These are phyloP conservation scores for Leptobrachium ailaonicum DNA, from an alignment of 2,113 vertebrate species.

Conservation along the genomic window DNA sequence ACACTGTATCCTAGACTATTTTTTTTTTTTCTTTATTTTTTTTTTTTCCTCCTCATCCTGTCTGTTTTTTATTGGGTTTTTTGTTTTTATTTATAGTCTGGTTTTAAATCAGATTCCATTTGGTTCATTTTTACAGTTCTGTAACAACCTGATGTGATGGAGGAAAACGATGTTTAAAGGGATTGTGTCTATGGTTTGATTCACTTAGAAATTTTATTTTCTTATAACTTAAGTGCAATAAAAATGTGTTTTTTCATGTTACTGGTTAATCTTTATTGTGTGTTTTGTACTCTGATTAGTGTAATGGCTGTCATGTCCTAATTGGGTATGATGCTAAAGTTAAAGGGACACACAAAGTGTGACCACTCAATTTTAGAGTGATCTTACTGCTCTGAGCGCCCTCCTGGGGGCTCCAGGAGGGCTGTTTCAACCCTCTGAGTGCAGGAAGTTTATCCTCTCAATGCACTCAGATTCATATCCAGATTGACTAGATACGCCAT, in stretches of 20 bases:
- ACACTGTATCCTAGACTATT: constrained; percentile 99
- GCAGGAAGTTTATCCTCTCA: no score
- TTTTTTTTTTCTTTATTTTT: constrained; percentile 76
- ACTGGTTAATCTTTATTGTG: constrained; percentile 55
- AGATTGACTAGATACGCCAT: no score
- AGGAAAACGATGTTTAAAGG: constrained; percentile 97
- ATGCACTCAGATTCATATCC: no score
- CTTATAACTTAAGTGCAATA: constrained; percentile 99
- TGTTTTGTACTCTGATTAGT: no score
- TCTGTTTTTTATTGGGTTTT: constrained; percentile 67
- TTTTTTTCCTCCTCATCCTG: constrained; percentile 75
- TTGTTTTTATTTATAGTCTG: constrained; percentile 94
- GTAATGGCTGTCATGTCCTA: no score
- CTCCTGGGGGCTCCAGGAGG: no score
- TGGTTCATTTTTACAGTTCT: constrained; percentile 92
- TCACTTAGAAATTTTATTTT: constrained; percentile 99
- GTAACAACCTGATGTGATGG: constrained; percentile 97
- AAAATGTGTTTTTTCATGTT: constrained; percentile 99
- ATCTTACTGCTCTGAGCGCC: no score
- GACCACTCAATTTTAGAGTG: no score
- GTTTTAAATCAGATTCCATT: constrained; percentile 98
- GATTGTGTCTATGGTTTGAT: constrained; percentile 99
- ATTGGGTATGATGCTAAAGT: no score
- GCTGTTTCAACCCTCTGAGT: no score
- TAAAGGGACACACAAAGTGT: no score